Evolutionary conservation across 1,140 invertebrate genomes (phyloP), one percentile per base, ranked within the genome.

Genomic region (Galleria mellonella): DNA sequence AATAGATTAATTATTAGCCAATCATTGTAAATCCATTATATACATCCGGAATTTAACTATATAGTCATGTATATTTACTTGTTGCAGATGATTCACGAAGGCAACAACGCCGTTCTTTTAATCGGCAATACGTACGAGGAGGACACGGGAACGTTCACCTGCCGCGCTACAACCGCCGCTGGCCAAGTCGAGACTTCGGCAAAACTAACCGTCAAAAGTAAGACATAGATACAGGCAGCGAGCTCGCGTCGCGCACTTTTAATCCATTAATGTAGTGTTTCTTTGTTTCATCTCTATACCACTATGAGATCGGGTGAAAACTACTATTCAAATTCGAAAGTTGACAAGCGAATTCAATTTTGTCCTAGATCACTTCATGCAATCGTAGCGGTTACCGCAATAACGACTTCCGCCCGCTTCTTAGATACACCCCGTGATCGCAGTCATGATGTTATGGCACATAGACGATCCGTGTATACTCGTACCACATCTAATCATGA

Each of bases 191-290:
- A 97, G 89, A 94, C 94, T 35, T 96, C 93, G 62, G 95, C 96
- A 62, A 94, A 94, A 87, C 92, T 99, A 88, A 94, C 94, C 88
- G 96, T 98, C 87, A 96, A 96, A 96, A 97, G 97, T 98, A 97
- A 96, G 96, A 92, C 93, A 89, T 96, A 92, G 94, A 88, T 73
- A 83, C 86, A 86, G 83, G 81, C 81, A 82, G 77, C 77, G 77
- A 82, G 81, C 70, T 76, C 79, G 76, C 81, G 81, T 82, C 76
- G 75, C 76, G 75, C 77, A 81, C 74, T 81, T 68, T 75, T 82
- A 82, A 83, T 82, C 67, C 71, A 83, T 83, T 83, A 79, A 83
- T 78, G 75, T 83, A 84, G 79, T 76, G 75, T 82, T 79, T 83
- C 76, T 81, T 83, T 79, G 78, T 79, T 77, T 75, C 73, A 78